Base-by-base conservation (phyloP, 2,888 invertebrate species). In the Synergus japonicus region DNA sequence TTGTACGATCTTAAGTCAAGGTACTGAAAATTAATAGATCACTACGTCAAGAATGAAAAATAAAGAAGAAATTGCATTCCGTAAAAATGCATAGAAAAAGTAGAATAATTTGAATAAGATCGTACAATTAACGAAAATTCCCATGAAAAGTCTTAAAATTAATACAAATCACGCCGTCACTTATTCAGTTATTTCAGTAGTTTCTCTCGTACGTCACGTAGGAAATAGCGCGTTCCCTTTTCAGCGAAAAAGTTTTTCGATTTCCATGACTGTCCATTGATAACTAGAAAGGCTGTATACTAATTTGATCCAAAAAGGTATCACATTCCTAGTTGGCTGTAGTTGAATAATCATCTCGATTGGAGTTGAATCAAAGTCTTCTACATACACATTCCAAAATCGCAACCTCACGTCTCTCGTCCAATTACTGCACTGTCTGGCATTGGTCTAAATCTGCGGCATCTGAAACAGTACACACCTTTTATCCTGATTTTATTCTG, bases 401-500 rank as follows among this genome's bases (percentile, higher is more conserved):
- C 84, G 87, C 87, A 90, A 82, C 86, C 91, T 92, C 92, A 91
- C 91, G 91, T 91, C 83, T 92, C 91, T 86, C 89, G 88, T 87
- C 89, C 90, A 82, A 88, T 86, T 88, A 91, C 88, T 80, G 91
- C 88, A 84, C 89, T 86, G 79, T 92, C 91, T 78, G 91, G 90
- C 87, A 92, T 90, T 84, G 91, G 92, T 87, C 90, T 89, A 87
- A 90, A 92, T 88, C 92, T 89, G 82, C 92, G 91, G 83, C 92
- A 92, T 86, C 92, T 92, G 85, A 10, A 89, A 89, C 81, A 83
- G 37, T 2, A 82, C 9, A 63, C 60, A 63, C 60, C 60, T 15
- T 63, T 22, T 29, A 63, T 63, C 18, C 60, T 63, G 60, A 63
- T 63, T 63, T 29, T 63, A 63, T 63, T 63, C 60, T 63, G 60